phyloP scores from a whole-genome alignment of 2,797 vertebrate species.

The Notoglanidium macrostoma region DNA sequence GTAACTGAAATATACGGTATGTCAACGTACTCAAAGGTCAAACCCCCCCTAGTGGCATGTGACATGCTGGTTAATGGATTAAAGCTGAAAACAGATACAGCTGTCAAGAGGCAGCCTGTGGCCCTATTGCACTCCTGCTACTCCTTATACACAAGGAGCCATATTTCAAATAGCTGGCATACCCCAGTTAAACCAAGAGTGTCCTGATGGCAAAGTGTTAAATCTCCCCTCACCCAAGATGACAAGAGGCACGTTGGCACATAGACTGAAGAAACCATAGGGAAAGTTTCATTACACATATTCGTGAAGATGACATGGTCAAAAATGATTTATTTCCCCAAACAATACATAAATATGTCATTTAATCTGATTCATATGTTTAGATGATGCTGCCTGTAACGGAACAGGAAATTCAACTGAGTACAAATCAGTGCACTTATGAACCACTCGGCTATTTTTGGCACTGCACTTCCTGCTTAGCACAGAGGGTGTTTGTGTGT shows the following conservation, averaged over 20 bases:
- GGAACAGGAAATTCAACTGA: constrained; percentile 4
- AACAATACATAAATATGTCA: background rate
- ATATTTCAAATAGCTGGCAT: constrained; percentile 48
- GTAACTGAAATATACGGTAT: constrained; percentile 38
- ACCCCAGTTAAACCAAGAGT: constrained; percentile 30
- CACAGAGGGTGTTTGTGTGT: background rate
- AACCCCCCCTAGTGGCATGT: constrained; percentile 44
- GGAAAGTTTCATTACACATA: background rate
- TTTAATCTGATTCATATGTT: background rate
- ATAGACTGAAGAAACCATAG: background rate
- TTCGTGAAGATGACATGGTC: background rate
- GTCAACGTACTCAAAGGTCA: constrained; percentile 34
- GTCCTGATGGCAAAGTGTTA: constrained; percentile 42
- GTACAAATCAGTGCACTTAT: constrained; percentile 11
- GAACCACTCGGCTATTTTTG: background rate
- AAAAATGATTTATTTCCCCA: background rate
- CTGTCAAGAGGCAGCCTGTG: constrained; percentile 41
- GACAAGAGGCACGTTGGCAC: constrained; percentile 5
- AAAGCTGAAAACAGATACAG: constrained; percentile 52
- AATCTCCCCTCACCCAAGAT: constrained; percentile 7
- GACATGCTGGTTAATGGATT: constrained; percentile 50
- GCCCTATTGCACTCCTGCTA: constrained; percentile 34
- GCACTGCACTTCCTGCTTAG: constrained; percentile 4
- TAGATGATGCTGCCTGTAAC: background rate
- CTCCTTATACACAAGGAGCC: constrained; percentile 23